phyloP scores from a whole-genome alignment of 2,888 invertebrate species.

The Lepidochitona cinerea region DNA sequence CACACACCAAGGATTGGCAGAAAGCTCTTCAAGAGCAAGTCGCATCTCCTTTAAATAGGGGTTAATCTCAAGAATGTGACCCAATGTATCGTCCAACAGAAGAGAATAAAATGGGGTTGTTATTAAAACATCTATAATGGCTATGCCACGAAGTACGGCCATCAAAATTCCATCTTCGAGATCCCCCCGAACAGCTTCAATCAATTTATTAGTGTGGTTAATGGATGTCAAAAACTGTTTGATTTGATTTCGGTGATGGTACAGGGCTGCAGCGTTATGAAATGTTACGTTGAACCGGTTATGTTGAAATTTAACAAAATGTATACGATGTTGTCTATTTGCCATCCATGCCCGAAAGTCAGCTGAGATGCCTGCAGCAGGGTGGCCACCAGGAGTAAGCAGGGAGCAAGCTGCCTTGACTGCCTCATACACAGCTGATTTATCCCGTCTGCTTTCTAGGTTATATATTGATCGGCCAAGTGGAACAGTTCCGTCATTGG shows the following conservation, averaged over 20 bases:
- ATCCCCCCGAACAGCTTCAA: neutral
- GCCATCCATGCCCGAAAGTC: neutral
- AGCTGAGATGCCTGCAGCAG: neutral
- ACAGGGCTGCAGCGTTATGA: neutral
- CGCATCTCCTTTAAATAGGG: neutral
- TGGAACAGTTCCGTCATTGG: neutral
- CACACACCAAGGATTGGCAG: neutral
- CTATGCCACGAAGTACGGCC: neutral
- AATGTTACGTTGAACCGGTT: neutral
- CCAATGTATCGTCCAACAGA: neutral
- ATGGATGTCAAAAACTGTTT: neutral
- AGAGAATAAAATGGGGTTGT: neutral
- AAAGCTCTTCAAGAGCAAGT: neutral
- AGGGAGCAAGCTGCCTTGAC: neutral
- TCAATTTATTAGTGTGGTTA: neutral
- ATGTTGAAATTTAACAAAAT: neutral
- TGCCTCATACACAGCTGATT: neutral
- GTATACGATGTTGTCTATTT: neutral
- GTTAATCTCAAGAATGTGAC: neutral
- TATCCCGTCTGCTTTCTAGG: neutral
- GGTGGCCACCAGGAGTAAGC: neutral
- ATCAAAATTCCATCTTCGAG: neutral
- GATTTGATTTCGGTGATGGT: neutral
- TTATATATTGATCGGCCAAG: neutral
- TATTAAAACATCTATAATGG: neutral